Base-by-base conservation (phyloP, 2,888 invertebrate genomes). In the Sesia apiformis region DNA sequence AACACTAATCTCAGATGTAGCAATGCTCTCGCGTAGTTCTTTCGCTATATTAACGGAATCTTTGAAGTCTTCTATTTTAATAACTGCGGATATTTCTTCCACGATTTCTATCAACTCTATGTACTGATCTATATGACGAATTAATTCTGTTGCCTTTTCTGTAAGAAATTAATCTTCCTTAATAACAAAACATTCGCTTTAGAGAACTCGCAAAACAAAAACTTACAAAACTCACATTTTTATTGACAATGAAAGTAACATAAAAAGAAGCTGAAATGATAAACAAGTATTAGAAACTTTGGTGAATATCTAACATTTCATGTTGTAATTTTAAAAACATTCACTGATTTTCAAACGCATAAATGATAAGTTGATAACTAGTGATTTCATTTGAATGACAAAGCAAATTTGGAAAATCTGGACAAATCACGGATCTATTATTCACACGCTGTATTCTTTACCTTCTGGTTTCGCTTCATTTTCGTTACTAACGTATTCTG, bases 71-170 rank as follows among this genome's bases (percentile, higher is more conserved):
- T 81, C 75, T 42, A 78, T 60, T 55, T 75, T 74, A 49, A 81
- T 69, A 4, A 76, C 57, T 43, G 76, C 73, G 6, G 76, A 75
- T 56, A 78, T 70, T 72, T 83, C 81, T 68, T 81, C 78, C n/a
- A 82, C 70, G 42, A 75, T 74, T 71, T 84, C 79, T 54, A 81
- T 72, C 4, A 81, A 60, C 61, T 84, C 78, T 56, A 84, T 78
- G 53, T 81, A 84, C 59, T 81, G 74, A 54, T 84, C 77, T 40
- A 86, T 77, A 53, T 79, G 76, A 52, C 76, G 65, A 54, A 79
- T 55, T 5, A 84, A 65, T 39, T 70, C 60, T 39, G 69, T 60
- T 8, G 70, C 56, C 60, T 68, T 65, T 54, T 69, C 84, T 85
- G 78, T 57, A 78, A 84, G 23, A 46, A 23, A 23, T 1, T 1